Evolutionary conservation across 2,113 vertebrate species (phyloP).

Genomic region (Baryphthengus martii): DNA sequence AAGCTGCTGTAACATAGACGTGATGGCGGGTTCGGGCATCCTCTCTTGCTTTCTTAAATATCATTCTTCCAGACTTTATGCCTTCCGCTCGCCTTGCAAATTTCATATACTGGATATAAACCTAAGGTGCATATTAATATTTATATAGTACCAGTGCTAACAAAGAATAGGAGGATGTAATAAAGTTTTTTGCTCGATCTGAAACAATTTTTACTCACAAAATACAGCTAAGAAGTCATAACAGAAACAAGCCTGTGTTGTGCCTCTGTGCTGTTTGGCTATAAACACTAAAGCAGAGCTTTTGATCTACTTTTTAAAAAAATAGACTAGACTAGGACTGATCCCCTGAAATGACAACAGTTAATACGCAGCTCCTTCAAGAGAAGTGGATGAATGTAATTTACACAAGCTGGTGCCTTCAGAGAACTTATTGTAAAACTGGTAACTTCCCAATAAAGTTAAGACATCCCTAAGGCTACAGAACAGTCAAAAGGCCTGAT

Average conservation of each 20-base stretch:
- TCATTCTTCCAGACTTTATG: slow-evolving; percentile 94
- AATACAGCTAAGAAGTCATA: neutral
- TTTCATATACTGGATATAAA: slow-evolving; percentile 99
- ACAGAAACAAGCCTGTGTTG: neutral
- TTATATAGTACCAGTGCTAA: neutral
- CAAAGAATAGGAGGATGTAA: neutral
- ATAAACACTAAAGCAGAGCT: neutral
- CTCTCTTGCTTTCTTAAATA: slow-evolving; percentile 99
- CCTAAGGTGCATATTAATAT: slow-evolving; percentile 60
- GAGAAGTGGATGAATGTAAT: neutral
- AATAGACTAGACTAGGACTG: neutral
- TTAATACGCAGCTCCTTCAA: neutral
- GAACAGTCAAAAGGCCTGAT: neutral
- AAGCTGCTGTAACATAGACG: slow-evolving; percentile 96
- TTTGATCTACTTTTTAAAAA: neutral
- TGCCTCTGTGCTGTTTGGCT: neutral
- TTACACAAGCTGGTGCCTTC: neutral
- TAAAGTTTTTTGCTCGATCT: neutral
- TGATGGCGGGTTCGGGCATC: slow-evolving; percentile 93
- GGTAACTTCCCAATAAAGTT: neutral
- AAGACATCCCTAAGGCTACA: neutral
- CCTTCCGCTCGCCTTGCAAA: slow-evolving; percentile 97
- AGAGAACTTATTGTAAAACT: neutral
- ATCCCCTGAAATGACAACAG: neutral
- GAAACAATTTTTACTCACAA: neutral